Evolutionary conservation across 2,797 vertebrate species (phyloP).

Genomic region (Parotocinclus haroldoi): DNA sequence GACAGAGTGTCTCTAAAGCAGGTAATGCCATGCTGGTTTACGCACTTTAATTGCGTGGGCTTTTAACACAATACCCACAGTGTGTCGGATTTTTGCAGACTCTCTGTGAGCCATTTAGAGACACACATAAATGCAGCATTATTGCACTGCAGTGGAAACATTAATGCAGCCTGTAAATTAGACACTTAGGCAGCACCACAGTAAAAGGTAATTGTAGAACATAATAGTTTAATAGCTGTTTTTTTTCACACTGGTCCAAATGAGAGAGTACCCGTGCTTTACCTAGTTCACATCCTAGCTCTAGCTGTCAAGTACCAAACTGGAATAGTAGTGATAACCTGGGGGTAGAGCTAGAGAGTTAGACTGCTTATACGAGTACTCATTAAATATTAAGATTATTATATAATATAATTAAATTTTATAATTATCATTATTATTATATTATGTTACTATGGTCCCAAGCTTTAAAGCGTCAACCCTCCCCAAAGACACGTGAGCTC

Average conservation of each 20-base stretch:
- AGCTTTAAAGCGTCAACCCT: no score
- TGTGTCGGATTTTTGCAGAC: conserved; percentile 33
- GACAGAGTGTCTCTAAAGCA: conserved; percentile 37
- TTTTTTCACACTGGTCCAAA: conserved; percentile 63
- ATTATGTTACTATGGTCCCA: no score
- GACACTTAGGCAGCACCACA: conserved; percentile 62
- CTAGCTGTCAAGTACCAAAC: conserved; percentile 27
- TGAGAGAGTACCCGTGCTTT: conserved; percentile 31
- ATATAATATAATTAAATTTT: no score
- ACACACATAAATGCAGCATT: conserved; percentile 63
- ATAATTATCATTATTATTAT: no score
- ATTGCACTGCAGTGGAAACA: conserved; percentile 70
- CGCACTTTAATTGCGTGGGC: conserved; percentile 23
- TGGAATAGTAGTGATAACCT: no score
- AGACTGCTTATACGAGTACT: background rate
- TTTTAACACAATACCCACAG: conserved; percentile 37
- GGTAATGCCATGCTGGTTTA: conserved; percentile 46
- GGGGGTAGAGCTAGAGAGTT: no score
- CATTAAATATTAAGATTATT: no score
- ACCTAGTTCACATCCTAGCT: conserved; percentile 43
- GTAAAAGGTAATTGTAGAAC: conserved; percentile 54
- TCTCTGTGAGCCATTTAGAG: conserved; percentile 25
- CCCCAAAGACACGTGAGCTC: no score
- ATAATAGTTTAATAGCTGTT: conserved; percentile 62
- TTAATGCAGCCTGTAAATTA: conserved; percentile 68